Evolutionary conservation across 2,888 invertebrate genomes (phyloP).

Genomic region (Mechanitis messenoides): DNA sequence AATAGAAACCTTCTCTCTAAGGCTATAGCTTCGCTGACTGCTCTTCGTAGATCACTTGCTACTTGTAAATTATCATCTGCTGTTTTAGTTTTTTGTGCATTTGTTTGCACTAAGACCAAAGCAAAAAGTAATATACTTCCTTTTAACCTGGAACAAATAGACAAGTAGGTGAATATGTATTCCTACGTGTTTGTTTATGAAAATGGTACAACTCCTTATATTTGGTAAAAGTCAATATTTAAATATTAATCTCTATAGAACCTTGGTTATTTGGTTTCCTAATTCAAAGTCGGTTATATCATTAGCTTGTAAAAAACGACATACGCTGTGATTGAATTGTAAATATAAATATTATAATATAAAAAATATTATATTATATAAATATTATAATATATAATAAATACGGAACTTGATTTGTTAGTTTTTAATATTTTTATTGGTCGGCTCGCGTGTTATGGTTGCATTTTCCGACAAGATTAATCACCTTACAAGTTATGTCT

Average conservation of each 20-base stretch:
- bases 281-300: constrained; percentile 26
- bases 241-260: not conserved
- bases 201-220: not conserved
- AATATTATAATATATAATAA: too few species aligned
- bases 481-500: constrained; percentile 13
- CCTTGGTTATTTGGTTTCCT: constrained; percentile 28
- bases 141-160: constrained; percentile 57
- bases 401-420: too few species aligned
- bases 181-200: not conserved
- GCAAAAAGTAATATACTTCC: constrained; percentile 56
- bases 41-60: constrained; percentile 63
- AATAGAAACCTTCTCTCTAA: constrained; percentile 60
- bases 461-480: constrained; percentile 30
- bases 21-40: constrained; percentile 65
- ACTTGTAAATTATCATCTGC: constrained; percentile 60
- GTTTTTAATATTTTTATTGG: not conserved
- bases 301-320: constrained; percentile 14
- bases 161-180: not conserved
- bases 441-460: constrained; percentile 11
- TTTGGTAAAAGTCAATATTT: too few species aligned
- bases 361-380: too few species aligned
- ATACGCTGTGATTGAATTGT: too few species aligned
- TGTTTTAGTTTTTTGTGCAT: constrained; percentile 52
- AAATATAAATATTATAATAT: too few species aligned
- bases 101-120: constrained; percentile 41